A percentile compares a stretch with the other conserved stretches of the same genome.
Conservation (phyloP, 1,140 invertebrate species). For the Chrysomallon squamiferum region DNA sequence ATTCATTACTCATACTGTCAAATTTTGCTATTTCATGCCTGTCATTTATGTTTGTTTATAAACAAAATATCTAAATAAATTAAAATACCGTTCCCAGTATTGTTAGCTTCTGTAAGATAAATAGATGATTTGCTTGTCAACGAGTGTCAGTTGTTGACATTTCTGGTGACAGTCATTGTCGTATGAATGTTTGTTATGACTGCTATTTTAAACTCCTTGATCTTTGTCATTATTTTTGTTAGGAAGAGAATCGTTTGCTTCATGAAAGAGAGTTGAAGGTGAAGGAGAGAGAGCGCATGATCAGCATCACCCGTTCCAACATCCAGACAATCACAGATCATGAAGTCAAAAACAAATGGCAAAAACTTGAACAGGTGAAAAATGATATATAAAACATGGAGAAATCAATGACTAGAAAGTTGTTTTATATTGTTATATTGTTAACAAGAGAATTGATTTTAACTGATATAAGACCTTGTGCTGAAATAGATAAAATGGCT, state of each 20-base stretch:
- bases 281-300: slow-evolving; percentile 54
- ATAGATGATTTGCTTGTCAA: not conserved
- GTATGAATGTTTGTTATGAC: no score
- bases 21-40: not conserved
- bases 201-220: no score
- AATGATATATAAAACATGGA: not conserved
- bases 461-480: no score
- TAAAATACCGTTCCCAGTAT: not conserved
- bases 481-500: not conserved
- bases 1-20: not conserved
- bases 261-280: slow-evolving; percentile 50
- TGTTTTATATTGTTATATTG: no score
- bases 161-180: no score
- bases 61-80: not conserved
- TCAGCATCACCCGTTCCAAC: slow-evolving; percentile 49
- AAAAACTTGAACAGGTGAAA: slow-evolving; percentile 45
- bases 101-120: not conserved
- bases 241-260: slow-evolving; percentile 53
- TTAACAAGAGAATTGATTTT: no score
- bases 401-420: not conserved
- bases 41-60: not conserved
- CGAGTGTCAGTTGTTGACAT: not conserved
- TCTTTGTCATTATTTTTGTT: not conserved
- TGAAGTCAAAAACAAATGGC: slow-evolving; percentile 47
- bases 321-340: slow-evolving; percentile 53